These are phyloP conservation scores for Anas bahamensis DNA, from an alignment of 2,797 vertebrate genomes.

Conservation along the genomic window DNA sequence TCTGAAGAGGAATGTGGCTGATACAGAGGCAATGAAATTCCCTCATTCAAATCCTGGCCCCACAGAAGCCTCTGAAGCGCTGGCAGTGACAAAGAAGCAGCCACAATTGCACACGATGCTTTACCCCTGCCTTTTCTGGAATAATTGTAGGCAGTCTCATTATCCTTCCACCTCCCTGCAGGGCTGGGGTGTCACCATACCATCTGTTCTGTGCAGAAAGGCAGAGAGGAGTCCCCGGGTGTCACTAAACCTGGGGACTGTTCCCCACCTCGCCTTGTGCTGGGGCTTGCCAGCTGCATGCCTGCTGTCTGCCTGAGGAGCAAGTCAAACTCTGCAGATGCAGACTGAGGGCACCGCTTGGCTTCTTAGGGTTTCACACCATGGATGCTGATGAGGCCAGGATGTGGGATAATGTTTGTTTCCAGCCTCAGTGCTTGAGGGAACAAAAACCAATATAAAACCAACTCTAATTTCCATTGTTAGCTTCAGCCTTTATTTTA, in stretches of 20 bases:
- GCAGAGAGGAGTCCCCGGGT: neutral
- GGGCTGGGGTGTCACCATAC: neutral
- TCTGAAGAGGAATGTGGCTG: neutral
- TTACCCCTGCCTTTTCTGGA: neutral
- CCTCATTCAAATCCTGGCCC: neutral
- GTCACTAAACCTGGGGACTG: neutral
- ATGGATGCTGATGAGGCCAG: neutral
- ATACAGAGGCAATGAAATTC: neutral
- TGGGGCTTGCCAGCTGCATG: neutral
- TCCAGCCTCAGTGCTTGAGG: neutral
- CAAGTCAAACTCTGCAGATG: neutral
- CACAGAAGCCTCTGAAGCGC: neutral
- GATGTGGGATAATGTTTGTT: slow-evolving; percentile 41
- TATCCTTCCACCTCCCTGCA: neutral
- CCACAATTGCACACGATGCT: neutral
- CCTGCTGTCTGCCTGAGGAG: neutral
- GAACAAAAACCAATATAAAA: slow-evolving; percentile 30
- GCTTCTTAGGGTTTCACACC: neutral
- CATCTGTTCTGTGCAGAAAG: neutral
- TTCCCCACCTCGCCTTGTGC: neutral
- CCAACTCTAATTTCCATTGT: slow-evolving; percentile 40
- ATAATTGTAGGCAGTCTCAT: neutral
- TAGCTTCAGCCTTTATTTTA: slow-evolving; percentile 30
- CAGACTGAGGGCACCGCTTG: neutral
- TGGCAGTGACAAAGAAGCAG: neutral